phyloP scores from a whole-genome alignment of 1,140 invertebrate species.

The Heliconius nattereri region DNA sequence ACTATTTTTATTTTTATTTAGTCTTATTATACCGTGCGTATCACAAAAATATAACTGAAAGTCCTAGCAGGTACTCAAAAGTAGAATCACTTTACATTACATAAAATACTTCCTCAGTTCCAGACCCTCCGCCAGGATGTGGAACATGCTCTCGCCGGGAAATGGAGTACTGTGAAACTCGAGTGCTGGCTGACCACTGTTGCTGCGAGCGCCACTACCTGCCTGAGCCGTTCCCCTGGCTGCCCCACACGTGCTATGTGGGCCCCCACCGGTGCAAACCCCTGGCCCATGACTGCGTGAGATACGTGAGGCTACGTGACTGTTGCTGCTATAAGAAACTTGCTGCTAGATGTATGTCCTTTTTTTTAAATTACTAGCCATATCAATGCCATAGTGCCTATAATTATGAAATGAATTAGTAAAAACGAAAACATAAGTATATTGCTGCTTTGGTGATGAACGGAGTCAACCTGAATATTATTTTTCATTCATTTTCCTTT shows the following conservation, averaged over 20 bases:
- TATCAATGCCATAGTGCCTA: not conserved
- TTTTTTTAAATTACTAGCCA: not conserved
- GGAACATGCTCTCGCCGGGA: slow-evolving; percentile 83
- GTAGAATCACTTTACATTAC: too few species aligned
- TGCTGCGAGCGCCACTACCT: slow-evolving; percentile 84
- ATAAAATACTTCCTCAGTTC: slow-evolving; percentile 57
- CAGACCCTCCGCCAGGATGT: slow-evolving; percentile 82
- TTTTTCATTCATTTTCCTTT: too few species aligned
- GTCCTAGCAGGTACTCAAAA: too few species aligned
- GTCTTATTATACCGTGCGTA: too few species aligned
- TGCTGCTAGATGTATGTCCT: slow-evolving; percentile 69
- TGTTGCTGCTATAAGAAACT: slow-evolving; percentile 86
- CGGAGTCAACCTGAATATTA: too few species aligned
- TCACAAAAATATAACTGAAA: too few species aligned
- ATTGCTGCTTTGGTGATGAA: too few species aligned
- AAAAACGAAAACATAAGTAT: too few species aligned
- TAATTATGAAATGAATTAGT: too few species aligned
- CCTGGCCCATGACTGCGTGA: slow-evolving; percentile 83
- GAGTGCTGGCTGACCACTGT: slow-evolving; percentile 86
- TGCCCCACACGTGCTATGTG: slow-evolving; percentile 86
- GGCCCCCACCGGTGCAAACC: slow-evolving; percentile 83
- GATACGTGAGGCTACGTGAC: slow-evolving; percentile 83
- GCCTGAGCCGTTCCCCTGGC: slow-evolving; percentile 84
- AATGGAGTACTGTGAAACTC: slow-evolving; percentile 84
- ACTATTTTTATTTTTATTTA: too few species aligned